These are phyloP conservation scores for Rhineura floridana DNA, from an alignment of 2,113 vertebrate species.

Conservation along the genomic window DNA sequence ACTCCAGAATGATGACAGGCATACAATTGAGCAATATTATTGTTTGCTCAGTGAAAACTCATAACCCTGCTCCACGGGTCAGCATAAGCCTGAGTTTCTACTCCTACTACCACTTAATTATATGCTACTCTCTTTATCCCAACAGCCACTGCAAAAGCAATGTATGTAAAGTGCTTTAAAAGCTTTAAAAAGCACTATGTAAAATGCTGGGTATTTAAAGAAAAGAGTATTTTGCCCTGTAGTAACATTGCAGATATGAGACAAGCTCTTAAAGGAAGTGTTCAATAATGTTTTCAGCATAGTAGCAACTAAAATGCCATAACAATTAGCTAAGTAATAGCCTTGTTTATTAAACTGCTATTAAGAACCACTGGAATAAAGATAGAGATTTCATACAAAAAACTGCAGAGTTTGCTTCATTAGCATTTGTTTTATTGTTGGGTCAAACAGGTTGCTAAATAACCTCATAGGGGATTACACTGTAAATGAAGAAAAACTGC, in stretches of 20 bases:
- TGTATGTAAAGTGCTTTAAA: neutral
- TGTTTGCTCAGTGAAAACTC: neutral
- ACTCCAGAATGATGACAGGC: neutral
- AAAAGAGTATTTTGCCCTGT: conserved; percentile 36
- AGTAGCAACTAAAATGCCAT: conserved; percentile 28
- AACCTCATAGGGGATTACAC: neutral
- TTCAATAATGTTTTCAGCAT: conserved; percentile 49
- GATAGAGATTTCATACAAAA: neutral
- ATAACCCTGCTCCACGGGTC: no score
- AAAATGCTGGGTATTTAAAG: conserved; percentile 26
- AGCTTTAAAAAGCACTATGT: neutral
- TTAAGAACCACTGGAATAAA: conserved; percentile 22
- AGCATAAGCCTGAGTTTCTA: neutral
- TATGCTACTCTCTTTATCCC: neutral
- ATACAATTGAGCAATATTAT: neutral
- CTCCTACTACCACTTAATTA: neutral
- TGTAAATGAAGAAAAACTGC: neutral
- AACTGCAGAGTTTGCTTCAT: fast-evolving
- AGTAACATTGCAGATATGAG: conserved; percentile 47
- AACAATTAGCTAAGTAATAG: conserved; percentile 53
- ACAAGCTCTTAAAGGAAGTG: conserved; percentile 47
- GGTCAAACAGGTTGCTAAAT: neutral
- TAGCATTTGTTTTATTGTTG: neutral
- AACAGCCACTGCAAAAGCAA: neutral
- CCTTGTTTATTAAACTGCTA: conserved; percentile 44